Evolutionary conservation across 2,797 vertebrate genomes (phyloP).

Genomic region (Capromys pilorides): DNA sequence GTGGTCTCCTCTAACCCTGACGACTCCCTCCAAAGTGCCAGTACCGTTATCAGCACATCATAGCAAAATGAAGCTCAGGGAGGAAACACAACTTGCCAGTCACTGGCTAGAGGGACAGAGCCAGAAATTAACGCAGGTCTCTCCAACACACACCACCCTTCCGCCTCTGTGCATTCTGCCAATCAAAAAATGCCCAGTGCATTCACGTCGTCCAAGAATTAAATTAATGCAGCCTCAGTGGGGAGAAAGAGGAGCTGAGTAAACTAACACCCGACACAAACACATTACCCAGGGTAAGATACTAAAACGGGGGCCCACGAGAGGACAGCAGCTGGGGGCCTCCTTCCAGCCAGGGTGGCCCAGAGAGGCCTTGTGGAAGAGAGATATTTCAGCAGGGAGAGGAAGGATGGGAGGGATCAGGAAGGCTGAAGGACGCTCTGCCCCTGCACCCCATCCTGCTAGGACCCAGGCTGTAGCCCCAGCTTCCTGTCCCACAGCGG

Average conservation of each 20-base stretch:
- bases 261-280: not conserved
- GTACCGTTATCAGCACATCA: not conserved
- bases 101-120: not conserved
- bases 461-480: not conserved
- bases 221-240: not conserved
- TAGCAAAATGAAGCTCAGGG: constrained; percentile 5
- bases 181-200: not conserved
- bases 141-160: not conserved
- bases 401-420: not conserved
- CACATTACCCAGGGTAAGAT: not conserved
- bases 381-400: not conserved
- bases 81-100: not conserved
- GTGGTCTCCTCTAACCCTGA: not conserved
- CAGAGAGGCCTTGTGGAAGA: constrained; percentile 7
- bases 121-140: not conserved
- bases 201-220: not conserved
- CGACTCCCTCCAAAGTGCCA: not conserved
- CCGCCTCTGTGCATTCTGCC: not conserved
- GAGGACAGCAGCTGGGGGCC: not conserved
- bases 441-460: not conserved
- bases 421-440: not conserved
- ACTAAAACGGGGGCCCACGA: not conserved
- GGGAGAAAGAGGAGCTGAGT: not conserved
- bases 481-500: not conserved
- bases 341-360: not conserved